Evolutionary conservation across 2,888 invertebrate genomes (phyloP).

Genomic region (Drosophila anceps): DNA sequence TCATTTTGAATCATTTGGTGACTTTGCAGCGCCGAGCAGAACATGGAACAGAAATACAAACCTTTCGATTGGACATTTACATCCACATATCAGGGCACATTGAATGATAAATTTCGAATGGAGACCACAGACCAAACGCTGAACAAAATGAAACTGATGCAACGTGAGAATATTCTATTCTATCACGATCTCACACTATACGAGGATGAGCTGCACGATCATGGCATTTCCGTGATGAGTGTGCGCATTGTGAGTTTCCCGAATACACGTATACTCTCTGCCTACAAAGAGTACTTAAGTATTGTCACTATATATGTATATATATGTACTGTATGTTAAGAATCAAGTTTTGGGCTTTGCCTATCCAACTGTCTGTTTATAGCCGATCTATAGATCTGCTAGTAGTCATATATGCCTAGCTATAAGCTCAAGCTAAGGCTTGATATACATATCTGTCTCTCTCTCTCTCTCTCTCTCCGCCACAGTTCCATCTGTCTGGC

Average conservation of each 20-base stretch:
- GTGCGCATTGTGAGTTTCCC: conserved; percentile 95
- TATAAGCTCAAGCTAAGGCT: background rate
- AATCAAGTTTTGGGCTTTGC: background rate
- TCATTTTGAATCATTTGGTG: background rate
- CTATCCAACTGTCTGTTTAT: background rate
- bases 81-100: conserved; percentile 95
- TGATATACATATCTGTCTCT: background rate
- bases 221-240: conserved; percentile 95
- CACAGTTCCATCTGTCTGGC: background rate
- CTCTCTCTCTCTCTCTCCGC: background rate
- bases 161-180: conserved; percentile 95
- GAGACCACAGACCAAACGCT: conserved; percentile 91
- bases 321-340: background rate
- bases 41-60: conserved; percentile 90
- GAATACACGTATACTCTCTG: background rate
- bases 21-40: conserved; percentile 87
- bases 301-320: too few relatives aligned
- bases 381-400: background rate
- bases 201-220: conserved; percentile 99
- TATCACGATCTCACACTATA: conserved; percentile 97
- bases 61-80: conserved; percentile 99
- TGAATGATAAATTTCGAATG: conserved; percentile 87
- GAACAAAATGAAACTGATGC: conserved; percentile 94
- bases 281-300: background rate
- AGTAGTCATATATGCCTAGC: background rate